These are phyloP conservation scores for Dreissena polymorpha DNA, from an alignment of 1,140 invertebrate species.

Conservation along the genomic window DNA sequence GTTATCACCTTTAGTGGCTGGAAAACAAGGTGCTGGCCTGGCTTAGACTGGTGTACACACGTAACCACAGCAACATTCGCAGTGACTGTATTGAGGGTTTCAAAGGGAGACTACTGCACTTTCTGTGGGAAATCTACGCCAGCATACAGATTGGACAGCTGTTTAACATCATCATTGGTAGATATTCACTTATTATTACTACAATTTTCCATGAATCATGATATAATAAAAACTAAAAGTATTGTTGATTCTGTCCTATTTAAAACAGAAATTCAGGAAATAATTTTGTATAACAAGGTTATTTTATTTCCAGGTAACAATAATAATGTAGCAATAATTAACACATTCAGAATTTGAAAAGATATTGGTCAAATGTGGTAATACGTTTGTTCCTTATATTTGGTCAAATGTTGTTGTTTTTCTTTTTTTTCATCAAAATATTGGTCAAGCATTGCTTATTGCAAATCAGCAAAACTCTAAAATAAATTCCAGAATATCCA, in stretches of 20 bases:
- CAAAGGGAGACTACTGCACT: slow-evolving; percentile 85
- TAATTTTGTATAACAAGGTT: too few species aligned
- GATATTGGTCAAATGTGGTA: too few species aligned
- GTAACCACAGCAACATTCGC: slow-evolving; percentile 81
- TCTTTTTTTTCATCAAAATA: too few species aligned
- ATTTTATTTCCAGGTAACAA: too few species aligned
- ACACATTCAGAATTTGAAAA: too few species aligned
- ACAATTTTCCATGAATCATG: neutral
- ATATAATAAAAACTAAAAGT: too few species aligned
- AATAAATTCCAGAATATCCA: slow-evolving; percentile 87
- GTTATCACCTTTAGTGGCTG: slow-evolving; percentile 85
- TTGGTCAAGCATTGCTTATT: too few species aligned
- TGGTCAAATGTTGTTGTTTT: too few species aligned
- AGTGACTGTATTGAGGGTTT: slow-evolving; percentile 79
- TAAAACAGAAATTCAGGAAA: too few species aligned
- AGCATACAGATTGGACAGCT: slow-evolving; percentile 93
- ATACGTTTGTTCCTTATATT: too few species aligned
- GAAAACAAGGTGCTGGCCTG: slow-evolving; percentile 90
- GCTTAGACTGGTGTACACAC: slow-evolving; percentile 89
- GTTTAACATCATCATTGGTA: slow-evolving; percentile 94
- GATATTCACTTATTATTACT: neutral
- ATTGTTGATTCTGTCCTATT: too few species aligned
- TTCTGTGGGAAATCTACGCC: slow-evolving; percentile 93
- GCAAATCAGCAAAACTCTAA: neutral
- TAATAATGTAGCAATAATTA: too few species aligned